phyloP scores from a whole-genome alignment of 2,113 vertebrate species.

The Sander lucioperca region DNA sequence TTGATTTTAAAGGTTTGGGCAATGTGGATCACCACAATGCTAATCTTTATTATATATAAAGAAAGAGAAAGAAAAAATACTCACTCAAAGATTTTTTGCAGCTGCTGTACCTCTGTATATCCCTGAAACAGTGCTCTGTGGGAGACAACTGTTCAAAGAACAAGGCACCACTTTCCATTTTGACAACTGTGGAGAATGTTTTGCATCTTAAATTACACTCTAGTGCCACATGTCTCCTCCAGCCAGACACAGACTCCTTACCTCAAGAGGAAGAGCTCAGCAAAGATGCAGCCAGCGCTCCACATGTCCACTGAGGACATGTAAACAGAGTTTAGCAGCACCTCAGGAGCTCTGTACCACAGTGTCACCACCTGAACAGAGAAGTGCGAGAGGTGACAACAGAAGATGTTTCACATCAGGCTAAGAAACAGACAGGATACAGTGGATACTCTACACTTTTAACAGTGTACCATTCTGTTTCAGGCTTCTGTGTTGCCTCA shows the following conservation, averaged over 20 bases:
- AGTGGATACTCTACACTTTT: too few species aligned
- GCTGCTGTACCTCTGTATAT: conserved; percentile 81
- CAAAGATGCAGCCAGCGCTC: conserved; percentile 86
- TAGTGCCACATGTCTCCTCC: background rate
- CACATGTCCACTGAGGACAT: conserved; percentile 85
- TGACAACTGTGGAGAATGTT: background rate
- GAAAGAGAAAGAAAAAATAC: conserved; percentile 27
- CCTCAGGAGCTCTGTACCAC: conserved; percentile 87
- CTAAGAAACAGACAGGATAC: background rate
- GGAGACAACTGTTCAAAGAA: background rate
- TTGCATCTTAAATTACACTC: background rate
- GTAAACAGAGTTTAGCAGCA: conserved; percentile 83
- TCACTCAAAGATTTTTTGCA: conserved; percentile 86
- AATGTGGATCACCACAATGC: background rate
- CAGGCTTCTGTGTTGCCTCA: conserved; percentile 10
- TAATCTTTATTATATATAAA: background rate
- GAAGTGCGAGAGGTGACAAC: background rate
- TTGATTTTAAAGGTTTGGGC: background rate
- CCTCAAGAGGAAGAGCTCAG: conserved; percentile 84
- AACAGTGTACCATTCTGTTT: too few species aligned
- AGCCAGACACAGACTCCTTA: conserved; percentile 34
- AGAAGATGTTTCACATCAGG: background rate
- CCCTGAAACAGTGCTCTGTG: conserved; percentile 82
- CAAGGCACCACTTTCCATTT: background rate
- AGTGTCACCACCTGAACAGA: conserved; percentile 83